Evolutionary conservation across 2,797 vertebrate genomes (phyloP).

Genomic region (Aphelocoma californica): DNA sequence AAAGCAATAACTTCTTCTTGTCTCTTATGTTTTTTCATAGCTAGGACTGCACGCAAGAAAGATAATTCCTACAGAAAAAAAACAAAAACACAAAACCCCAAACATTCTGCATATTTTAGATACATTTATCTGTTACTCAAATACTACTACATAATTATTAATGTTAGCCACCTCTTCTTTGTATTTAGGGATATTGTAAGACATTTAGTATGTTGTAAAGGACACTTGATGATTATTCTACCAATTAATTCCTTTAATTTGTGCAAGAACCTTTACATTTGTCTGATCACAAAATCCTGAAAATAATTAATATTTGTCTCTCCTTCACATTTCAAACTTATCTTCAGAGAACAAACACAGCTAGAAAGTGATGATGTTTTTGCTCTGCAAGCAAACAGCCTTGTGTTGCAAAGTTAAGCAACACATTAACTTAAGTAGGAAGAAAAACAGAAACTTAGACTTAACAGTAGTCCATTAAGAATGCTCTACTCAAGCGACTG

Average conservation of each 20-base stretch:
- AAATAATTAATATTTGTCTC: background rate
- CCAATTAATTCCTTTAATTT: background rate
- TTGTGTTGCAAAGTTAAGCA: background rate
- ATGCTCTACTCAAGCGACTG: background rate
- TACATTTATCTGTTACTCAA: background rate
- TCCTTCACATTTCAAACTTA: background rate
- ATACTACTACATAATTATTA: background rate
- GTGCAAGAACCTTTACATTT: background rate
- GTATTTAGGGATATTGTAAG: background rate
- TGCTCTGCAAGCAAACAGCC: background rate
- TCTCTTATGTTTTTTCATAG: constrained; percentile 81
- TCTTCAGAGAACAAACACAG: background rate
- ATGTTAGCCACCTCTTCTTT: background rate
- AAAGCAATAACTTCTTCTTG: constrained; percentile 87
- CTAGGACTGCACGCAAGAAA: constrained; percentile 86
- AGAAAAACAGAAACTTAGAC: background rate
- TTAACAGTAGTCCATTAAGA: background rate
- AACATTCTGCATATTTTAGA: background rate
- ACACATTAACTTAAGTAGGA: background rate
- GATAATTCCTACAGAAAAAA: constrained; percentile 83
- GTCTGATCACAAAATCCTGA: background rate
- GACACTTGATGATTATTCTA: background rate
- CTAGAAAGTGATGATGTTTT: background rate
- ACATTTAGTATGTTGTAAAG: background rate
- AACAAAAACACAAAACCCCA: background rate